Conservation (phyloP, 2,113 vertebrate genomes). For the Seriola quinqueradiata region DNA sequence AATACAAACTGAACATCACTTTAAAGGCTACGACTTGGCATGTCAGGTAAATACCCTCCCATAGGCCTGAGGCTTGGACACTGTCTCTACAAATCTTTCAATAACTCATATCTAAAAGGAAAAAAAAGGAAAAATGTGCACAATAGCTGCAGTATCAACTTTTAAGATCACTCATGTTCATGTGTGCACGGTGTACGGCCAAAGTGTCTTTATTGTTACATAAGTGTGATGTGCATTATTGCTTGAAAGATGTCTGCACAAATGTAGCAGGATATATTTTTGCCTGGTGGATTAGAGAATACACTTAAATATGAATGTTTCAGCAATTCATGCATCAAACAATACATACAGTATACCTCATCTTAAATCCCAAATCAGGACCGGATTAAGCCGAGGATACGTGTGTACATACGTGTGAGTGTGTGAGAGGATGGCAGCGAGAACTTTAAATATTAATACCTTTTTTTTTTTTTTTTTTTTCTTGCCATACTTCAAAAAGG, state of each 20-base stretch:
- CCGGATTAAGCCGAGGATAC: conserved; percentile 75
- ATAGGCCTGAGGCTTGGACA: neutral
- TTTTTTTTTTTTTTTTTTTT: conserved; percentile 75
- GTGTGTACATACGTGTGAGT: conserved; percentile 35
- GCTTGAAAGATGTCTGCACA: neutral
- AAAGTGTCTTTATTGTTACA: neutral
- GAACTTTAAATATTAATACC: conserved; percentile 96
- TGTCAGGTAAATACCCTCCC: neutral
- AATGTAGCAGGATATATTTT: conserved; percentile 9
- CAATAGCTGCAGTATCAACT: neutral
- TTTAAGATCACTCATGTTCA: neutral
- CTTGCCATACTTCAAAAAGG: conserved; percentile 92
- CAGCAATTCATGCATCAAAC: conserved; percentile 49
- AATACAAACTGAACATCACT: neutral
- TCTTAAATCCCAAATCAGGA: conserved; percentile 67
- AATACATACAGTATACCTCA: conserved; percentile 39
- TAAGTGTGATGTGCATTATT: neutral
- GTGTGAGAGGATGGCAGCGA: conserved; percentile 51
- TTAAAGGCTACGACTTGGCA: neutral
- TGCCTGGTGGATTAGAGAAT: conserved; percentile 35
- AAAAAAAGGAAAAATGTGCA: neutral
- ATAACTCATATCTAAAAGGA: neutral
- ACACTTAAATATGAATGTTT: conserved; percentile 38
- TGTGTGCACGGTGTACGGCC: neutral
- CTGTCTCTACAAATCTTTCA: neutral